phyloP scores from a whole-genome alignment of 2,113 vertebrate genomes.

The Mesoclemmys tuberculata region DNA sequence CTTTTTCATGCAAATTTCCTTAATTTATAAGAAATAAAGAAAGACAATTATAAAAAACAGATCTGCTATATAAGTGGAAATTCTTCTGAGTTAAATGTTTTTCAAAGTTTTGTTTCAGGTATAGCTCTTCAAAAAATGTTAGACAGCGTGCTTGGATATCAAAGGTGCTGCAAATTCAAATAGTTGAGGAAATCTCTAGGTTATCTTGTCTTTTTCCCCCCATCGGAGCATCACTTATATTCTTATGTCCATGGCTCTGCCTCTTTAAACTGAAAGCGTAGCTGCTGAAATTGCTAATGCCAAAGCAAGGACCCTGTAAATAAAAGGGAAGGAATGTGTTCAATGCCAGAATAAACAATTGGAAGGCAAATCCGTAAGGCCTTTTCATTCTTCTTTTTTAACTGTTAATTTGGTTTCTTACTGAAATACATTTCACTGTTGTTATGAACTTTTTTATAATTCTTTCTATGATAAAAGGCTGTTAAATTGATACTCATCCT shows the following conservation, averaged over 20 bases:
- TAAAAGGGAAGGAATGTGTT: neutral
- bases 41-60: neutral
- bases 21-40: constrained; percentile 12
- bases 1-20: constrained; percentile 41
- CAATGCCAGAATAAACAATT: neutral
- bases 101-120: constrained; percentile 18
- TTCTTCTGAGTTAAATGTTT: neutral
- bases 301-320: neutral
- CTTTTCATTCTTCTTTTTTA: neutral
- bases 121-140: constrained; percentile 21
- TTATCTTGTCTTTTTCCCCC: neutral
- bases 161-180: neutral
- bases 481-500: neutral
- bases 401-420: neutral
- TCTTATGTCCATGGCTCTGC: neutral
- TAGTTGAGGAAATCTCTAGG: constrained; percentile 2
- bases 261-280: neutral
- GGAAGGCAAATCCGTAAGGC: neutral
- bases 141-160: neutral
- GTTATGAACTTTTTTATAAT: fast-evolving
- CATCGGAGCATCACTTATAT: neutral
- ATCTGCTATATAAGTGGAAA: neutral
- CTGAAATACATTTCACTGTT: neutral
- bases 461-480: neutral
- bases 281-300: neutral